Percentiles rank a stretch among this genome's conserved stretches.
Evolutionary conservation across 2,888 invertebrate genomes (phyloP).

Genomic region (Rhimphoctona megacephalus): DNA sequence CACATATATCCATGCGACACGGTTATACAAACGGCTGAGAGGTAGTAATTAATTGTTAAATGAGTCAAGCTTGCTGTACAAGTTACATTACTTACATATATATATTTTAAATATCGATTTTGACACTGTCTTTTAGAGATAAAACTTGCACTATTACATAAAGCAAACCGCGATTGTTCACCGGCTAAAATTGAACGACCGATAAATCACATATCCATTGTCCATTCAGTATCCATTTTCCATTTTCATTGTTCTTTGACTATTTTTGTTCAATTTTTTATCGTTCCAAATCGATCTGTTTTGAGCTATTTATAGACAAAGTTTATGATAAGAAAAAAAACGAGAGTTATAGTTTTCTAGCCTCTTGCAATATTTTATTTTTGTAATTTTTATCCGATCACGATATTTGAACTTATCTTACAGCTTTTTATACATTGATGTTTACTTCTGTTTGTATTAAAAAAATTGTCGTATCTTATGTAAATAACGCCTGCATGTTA

Average conservation of each 20-base stretch:
- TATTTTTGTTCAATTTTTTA: background rate
- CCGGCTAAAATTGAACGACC: conserved; percentile 12
- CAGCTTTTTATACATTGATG: too few relatives aligned
- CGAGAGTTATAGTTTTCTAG: background rate
- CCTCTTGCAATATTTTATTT: background rate
- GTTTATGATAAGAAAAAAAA: background rate
- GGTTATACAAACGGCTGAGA: conserved; percentile 38
- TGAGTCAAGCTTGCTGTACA: conserved; percentile 52
- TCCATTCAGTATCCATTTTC: background rate
- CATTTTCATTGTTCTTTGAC: background rate
- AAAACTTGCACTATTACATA: conserved; percentile 21
- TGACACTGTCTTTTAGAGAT: conserved; percentile 19
- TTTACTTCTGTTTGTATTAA: too few relatives aligned
- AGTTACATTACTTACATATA: conserved; percentile 8
- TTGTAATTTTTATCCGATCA: background rate
- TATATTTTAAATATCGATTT: conserved; percentile 30
- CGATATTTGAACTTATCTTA: background rate
- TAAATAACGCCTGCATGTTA: too few relatives aligned
- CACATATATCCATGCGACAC: conserved; percentile 45
- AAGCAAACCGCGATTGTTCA: background rate
- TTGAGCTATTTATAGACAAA: background rate
- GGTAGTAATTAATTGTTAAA: conserved; percentile 64
- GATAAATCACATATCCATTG: background rate
- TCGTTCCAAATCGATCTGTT: background rate
- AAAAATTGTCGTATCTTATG: too few relatives aligned